A percentile compares a stretch with the other conserved stretches of the same genome.
Evolutionary conservation across 2,113 vertebrate species (phyloP).

Genomic region (Caranx ignobilis): DNA sequence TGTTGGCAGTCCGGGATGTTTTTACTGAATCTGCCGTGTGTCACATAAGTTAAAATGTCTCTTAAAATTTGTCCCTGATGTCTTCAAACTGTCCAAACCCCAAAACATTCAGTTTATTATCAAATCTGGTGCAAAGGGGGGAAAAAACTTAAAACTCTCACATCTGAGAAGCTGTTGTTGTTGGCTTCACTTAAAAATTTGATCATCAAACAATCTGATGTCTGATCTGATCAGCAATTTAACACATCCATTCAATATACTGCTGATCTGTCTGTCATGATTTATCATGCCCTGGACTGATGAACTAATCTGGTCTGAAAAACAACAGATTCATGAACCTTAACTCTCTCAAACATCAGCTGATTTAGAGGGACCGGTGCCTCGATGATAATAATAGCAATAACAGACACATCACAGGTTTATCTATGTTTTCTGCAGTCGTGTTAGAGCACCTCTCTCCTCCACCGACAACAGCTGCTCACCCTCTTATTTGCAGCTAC

Average conservation of each 20-base stretch:
- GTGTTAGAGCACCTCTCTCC: too few relatives aligned
- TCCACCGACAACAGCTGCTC: not conserved
- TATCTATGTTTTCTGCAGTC: not conserved
- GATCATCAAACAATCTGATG: too few relatives aligned
- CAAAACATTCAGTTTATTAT: not conserved
- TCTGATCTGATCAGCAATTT: not conserved
- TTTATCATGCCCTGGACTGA: not conserved
- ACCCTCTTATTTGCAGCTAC: constrained; percentile 12
- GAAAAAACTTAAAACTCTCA: not conserved
- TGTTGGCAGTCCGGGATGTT: not conserved
- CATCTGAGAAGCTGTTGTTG: not conserved
- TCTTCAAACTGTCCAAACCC: too few relatives aligned
- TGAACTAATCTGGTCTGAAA: not conserved
- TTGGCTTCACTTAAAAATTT: too few relatives aligned
- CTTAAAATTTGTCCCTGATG: not conserved
- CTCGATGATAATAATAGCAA: not conserved
- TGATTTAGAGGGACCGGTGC: not conserved
- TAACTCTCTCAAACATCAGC: not conserved
- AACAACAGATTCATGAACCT: not conserved
- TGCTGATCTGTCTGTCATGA: not conserved
- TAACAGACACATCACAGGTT: not conserved
- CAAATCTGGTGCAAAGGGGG: too few relatives aligned
- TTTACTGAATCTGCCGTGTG: not conserved
- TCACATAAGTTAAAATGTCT: not conserved
- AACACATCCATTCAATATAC: not conserved